Evolutionary conservation across 2,797 vertebrate genomes (phyloP).

Genomic region (Cuculus canorus): DNA sequence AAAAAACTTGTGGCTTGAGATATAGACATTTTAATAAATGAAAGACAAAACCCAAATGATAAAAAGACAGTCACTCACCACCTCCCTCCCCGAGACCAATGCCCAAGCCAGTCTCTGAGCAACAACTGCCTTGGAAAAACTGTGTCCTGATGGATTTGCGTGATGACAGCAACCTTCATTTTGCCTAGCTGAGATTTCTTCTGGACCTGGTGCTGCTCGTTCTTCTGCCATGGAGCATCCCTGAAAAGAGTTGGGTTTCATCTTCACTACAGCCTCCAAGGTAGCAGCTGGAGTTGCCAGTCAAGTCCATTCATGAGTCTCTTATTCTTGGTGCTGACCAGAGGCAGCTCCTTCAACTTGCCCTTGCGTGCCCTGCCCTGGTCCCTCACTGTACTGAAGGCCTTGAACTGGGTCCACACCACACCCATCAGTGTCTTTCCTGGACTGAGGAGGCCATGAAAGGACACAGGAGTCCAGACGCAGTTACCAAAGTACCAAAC

Average conservation of each 20-base stretch:
- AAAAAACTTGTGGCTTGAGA: not conserved
- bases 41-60: too few species aligned
- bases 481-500: not conserved
- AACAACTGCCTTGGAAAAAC: not conserved
- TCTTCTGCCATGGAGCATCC: not conserved
- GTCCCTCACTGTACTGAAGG: not conserved
- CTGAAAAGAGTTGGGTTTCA: not conserved
- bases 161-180: not conserved
- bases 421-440: not conserved
- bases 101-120: not conserved
- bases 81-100: not conserved
- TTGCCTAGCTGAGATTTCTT: not conserved
- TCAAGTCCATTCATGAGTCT: not conserved
- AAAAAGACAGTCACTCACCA: too few species aligned
- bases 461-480: not conserved
- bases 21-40: too few species aligned
- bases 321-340: not conserved
- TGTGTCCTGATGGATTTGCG: rapidly evolving
- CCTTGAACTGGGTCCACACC: too few species aligned
- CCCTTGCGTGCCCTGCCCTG: too few species aligned
- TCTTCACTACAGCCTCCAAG: not conserved
- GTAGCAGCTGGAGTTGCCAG: not conserved
- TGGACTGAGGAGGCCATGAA: not conserved
- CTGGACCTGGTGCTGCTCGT: not conserved
- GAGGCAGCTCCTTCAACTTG: not conserved